Evolutionary conservation across 2,113 vertebrate genomes (phyloP).

Genomic region (Tangachromis dhanisi): DNA sequence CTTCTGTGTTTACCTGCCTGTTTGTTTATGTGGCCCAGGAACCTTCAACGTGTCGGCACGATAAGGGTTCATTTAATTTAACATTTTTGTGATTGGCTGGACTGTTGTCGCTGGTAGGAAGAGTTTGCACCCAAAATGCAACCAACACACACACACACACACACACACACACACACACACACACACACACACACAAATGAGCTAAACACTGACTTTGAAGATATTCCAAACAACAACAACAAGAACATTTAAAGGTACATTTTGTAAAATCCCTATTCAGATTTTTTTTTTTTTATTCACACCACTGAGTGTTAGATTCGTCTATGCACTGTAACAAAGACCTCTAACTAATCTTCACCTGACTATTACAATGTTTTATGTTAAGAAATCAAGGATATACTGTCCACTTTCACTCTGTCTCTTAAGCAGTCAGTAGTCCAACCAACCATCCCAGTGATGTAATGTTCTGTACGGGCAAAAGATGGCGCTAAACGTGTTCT

Average conservation of each 20-base stretch:
- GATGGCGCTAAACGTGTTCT: background rate
- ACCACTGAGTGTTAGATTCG: accelerated
- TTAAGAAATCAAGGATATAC: background rate
- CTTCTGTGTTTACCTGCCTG: background rate
- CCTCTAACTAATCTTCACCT: background rate
- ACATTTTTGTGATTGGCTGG: background rate
- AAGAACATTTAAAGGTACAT: background rate
- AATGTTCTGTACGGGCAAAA: accelerated
- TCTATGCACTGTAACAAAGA: background rate
- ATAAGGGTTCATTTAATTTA: background rate
- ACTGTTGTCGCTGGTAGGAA: background rate
- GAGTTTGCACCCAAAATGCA: background rate
- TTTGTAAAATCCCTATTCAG: background rate
- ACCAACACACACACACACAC: background rate
- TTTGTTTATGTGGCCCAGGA: background rate
- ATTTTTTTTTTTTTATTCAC: background rate
- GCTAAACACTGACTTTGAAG: background rate
- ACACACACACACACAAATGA: background rate
- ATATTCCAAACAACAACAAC: background rate
- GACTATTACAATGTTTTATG: background rate
- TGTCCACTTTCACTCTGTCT: background rate
- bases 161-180: background rate
- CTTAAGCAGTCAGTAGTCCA: background rate
- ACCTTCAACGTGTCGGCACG: background rate
- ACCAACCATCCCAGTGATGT: background rate